Evolutionary conservation across 2,113 vertebrate genomes (phyloP).

Genomic region (Bolborhynchus lineola): DNA sequence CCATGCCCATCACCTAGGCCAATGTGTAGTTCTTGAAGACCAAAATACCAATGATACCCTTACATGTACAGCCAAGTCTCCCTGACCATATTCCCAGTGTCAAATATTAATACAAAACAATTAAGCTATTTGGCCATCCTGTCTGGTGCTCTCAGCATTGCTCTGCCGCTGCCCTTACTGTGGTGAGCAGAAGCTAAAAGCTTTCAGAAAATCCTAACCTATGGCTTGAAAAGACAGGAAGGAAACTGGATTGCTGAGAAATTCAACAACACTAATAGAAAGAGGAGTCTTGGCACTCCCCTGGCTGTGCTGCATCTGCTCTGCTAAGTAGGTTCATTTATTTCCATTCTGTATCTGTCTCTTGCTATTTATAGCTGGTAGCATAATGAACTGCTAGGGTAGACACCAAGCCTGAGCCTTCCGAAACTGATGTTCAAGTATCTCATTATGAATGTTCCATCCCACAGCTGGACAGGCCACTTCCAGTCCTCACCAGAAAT

Average conservation of each 20-base stretch:
- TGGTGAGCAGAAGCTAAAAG: neutral
- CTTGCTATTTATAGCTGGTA: conserved; percentile 6
- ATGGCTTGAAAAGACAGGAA: neutral
- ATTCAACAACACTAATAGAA: neutral
- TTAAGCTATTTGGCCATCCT: neutral
- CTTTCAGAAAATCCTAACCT: neutral
- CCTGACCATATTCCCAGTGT: neutral
- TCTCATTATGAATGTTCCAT: neutral
- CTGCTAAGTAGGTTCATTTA: neutral
- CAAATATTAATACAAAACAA: neutral
- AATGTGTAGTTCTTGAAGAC: fast-evolving
- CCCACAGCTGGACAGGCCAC: neutral
- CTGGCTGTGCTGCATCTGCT: neutral
- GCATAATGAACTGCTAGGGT: neutral
- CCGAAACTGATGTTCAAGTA: neutral
- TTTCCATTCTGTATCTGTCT: neutral
- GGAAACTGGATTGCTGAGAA: neutral
- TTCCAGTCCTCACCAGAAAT: neutral
- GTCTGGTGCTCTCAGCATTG: neutral
- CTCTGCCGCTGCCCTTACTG: neutral
- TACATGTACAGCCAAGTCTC: neutral
- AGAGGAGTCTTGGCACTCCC: neutral
- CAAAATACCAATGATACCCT: neutral
- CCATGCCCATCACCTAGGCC: fast-evolving
- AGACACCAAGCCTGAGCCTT: neutral